Evolutionary conservation across 1,140 invertebrate species (phyloP).

Genomic region (Psix sp.): DNA sequence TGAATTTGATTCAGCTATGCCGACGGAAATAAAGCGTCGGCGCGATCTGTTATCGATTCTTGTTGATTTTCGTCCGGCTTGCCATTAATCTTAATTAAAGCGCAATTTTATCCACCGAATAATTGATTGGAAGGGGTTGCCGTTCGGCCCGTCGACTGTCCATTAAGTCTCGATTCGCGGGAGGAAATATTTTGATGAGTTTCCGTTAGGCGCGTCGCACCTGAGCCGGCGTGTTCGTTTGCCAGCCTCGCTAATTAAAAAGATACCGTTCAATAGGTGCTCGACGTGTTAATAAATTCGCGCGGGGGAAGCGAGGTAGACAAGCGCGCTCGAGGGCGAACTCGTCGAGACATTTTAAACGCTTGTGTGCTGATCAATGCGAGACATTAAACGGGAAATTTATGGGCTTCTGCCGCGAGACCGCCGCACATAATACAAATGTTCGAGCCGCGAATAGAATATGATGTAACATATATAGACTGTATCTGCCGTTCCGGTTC

Average conservation of each 20-base stretch:
- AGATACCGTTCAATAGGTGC: conserved; percentile 38
- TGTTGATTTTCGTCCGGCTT: not conserved
- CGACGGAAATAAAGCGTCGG: too few species aligned
- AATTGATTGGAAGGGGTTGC: conserved; percentile 10
- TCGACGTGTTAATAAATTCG: conserved; percentile 53
- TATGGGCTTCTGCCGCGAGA: conserved; percentile 35
- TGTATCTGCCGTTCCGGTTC: conserved; percentile 18
- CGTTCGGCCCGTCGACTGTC: conserved; percentile 13
- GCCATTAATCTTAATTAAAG: conserved; percentile 46
- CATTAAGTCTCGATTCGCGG: conserved; percentile 15
- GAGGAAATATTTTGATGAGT: conserved; percentile 3
- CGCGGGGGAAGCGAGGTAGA: conserved; percentile 10
- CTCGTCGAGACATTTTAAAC: conserved; percentile 51
- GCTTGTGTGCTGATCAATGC: conserved; percentile 48
- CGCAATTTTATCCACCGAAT: conserved; percentile 19
- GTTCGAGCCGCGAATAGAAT: conserved; percentile 45
- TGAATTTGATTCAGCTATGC: too few species aligned
- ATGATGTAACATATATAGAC: conserved; percentile 53
- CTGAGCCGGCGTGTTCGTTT: conserved; percentile 14
- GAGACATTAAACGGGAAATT: conserved; percentile 57
- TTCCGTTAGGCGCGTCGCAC: conserved; percentile 1
- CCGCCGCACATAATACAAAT: conserved; percentile 45
- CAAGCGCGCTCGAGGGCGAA: conserved; percentile 41
- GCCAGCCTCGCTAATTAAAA: conserved; percentile 25
- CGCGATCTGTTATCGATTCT: conserved; percentile 6